Base-by-base conservation (phyloP, 2,888 invertebrate genomes). In the Germaria angustata region DNA sequence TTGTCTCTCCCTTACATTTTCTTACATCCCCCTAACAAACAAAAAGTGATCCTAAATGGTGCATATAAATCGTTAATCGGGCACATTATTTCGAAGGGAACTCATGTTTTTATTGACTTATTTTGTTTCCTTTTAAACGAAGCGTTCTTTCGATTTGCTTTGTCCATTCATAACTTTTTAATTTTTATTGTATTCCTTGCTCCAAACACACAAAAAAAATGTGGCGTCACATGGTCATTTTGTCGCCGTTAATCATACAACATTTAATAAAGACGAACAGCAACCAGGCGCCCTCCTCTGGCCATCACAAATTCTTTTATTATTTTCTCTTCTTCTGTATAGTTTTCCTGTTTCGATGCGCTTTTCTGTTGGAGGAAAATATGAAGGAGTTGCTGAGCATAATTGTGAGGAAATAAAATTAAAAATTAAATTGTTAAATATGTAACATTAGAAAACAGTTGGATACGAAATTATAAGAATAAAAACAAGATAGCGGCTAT, bases 161-260 rank as follows among this genome's bases (percentile, higher is more conserved):
- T 53, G n/a, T 2, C 24, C 36, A 78, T 75, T 77, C 77, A 68
- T 78, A 77, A 53, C 36, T 61, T 72, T 76, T 63, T 85, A 81
- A 85, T 86, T 87, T 73, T 61, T 86, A 85, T 87, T 87, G 86
- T 88, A 86, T 87, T 87, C 86, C 72, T 24, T 41, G 28, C 28
- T 53, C 20, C 32, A 28, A 13, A 32, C 4, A 6, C 28, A 28
- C 3, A n/a, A 86, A 88, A 20, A 68, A 88, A 22, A 87, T 87
- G 88, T 88, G 89, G 89, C 89, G 89, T 89, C 89, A 89, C 89
- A 89, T 89, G 87, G 89, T 88, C 87, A 89, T 89, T 89, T 89
- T 89, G 89, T 89, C 89, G 89, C 89, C 89, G 89, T 89, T 89
- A 89, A 89, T 89, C 89, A 89, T 89, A 86, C 86, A 63, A 69